These are phyloP conservation scores for Philotrypesis tridentata DNA, from an alignment of 1,140 invertebrate genomes.

Conservation along the genomic window DNA sequence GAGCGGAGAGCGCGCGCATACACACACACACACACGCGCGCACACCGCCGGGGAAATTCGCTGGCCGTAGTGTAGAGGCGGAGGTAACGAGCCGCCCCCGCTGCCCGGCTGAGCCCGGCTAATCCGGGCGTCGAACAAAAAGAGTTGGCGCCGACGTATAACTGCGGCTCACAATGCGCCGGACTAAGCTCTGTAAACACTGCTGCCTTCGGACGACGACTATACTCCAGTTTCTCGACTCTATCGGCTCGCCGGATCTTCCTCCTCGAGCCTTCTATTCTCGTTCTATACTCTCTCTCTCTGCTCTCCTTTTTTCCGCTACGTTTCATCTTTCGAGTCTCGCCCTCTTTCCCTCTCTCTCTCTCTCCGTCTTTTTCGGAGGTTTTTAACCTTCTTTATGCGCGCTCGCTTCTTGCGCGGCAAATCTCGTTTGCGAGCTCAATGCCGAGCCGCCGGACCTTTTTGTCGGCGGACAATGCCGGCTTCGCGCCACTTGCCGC, in stretches of 20 bases:
- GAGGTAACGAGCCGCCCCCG: not conserved
- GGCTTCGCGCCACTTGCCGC: not conserved
- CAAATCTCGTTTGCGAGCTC: conserved; percentile 39
- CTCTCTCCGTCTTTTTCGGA: too few relatives aligned
- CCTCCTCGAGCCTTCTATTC: not conserved
- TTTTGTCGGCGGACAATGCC: conserved; percentile 5
- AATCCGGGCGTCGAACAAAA: conserved; percentile 59
- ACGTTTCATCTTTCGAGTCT: conserved; percentile 20
- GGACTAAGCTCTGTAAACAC: conserved; percentile 53
- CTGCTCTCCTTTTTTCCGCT: conserved; percentile 41
- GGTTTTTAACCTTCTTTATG: conserved; percentile 13
- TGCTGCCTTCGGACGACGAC: conserved; percentile 43
- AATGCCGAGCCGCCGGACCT: not conserved
- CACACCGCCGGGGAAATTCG: not conserved
- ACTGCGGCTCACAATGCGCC: conserved; percentile 53
- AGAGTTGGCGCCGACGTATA: conserved; percentile 61
- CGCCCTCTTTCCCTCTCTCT: too few relatives aligned
- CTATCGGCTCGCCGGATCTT: not conserved
- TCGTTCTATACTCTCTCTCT: not conserved
- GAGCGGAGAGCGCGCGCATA: too few relatives aligned
- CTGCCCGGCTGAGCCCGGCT: conserved; percentile 52
- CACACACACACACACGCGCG: too few relatives aligned
- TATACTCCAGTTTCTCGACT: conserved; percentile 34
- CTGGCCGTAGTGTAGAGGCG: not conserved
- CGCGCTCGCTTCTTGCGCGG: conserved; percentile 29